phyloP scores from a whole-genome alignment of 2,113 vertebrate genomes.

The Nerophis ophidion region DNA sequence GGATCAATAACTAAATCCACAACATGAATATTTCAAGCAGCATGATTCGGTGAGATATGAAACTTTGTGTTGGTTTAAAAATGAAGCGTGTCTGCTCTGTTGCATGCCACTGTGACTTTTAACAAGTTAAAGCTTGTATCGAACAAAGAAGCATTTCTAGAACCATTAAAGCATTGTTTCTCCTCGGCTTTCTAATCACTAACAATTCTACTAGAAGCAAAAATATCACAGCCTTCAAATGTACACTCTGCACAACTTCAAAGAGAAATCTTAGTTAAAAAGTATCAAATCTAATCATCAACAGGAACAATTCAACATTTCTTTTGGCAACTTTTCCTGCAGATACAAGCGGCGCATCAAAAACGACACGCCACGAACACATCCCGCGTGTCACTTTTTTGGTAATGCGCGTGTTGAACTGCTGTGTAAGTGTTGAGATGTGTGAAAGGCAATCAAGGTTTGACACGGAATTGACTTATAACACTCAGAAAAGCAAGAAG shows the following conservation, averaged over 20 bases:
- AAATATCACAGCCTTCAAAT: slow-evolving; percentile 1
- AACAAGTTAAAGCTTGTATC: slow-evolving; percentile 62
- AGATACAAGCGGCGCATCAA: slow-evolving; percentile 51
- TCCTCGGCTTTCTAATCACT: slow-evolving; percentile 56
- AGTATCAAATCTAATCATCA: slow-evolving; percentile 32
- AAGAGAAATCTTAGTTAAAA: slow-evolving; percentile 24
- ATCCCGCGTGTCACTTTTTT: slow-evolving; percentile 50
- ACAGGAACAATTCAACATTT: slow-evolving; percentile 49
- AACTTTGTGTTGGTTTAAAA: background rate
- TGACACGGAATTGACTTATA: slow-evolving; percentile 24
- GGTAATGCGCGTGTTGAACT: slow-evolving; percentile 42
- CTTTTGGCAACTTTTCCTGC: slow-evolving; percentile 40
- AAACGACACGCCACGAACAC: slow-evolving; percentile 44
- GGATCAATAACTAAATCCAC: no score
- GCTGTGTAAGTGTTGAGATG: slow-evolving; percentile 23
- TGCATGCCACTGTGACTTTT: slow-evolving; percentile 9
- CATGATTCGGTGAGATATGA: no score
- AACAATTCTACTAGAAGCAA: slow-evolving; percentile 20
- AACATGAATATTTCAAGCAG: no score
- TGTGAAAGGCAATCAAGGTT: background rate
- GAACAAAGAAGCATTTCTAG: slow-evolving; percentile 23
- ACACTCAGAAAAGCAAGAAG: slow-evolving; percentile 32
- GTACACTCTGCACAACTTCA: slow-evolving; percentile 16
- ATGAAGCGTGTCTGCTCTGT: slow-evolving; percentile 2
- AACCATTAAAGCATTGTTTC: slow-evolving; percentile 59